Percentiles rank a stretch among this genome's conserved stretches.
These are phyloP conservation scores for Aphelinus atriplicis DNA, from an alignment of 1,140 invertebrate species.

Conservation along the genomic window DNA sequence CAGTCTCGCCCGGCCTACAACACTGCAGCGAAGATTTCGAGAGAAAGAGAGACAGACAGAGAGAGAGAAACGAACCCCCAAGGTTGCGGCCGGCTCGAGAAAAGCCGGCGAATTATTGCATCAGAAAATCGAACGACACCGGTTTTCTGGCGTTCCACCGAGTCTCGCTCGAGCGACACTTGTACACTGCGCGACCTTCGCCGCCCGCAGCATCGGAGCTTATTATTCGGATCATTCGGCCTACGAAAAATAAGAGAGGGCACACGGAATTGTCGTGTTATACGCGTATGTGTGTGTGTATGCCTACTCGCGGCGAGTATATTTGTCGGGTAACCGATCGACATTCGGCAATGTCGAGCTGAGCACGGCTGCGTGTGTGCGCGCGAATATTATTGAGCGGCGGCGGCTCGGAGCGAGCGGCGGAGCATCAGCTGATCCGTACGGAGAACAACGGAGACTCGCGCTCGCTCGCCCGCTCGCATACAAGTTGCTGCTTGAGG, in stretches of 20 bases:
- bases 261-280: too few relatives aligned
- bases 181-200: too few relatives aligned
- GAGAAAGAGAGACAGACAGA: background rate
- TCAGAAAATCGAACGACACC: constrained; percentile 7
- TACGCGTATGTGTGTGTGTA: too few relatives aligned
- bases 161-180: background rate
- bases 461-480: background rate
- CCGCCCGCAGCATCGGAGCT: too few relatives aligned
- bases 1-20: background rate
- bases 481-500: background rate
- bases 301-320: too few relatives aligned
- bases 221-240: too few relatives aligned
- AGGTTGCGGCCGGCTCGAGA: background rate
- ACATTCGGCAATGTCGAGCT: too few relatives aligned
- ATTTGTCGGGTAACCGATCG: too few relatives aligned
- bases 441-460: constrained; percentile 7
- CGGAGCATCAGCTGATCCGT: constrained; percentile 20
- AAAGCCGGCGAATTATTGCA: constrained; percentile 15
- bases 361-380: too few relatives aligned
- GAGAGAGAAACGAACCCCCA: background rate
- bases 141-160: background rate
- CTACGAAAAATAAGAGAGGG: too few relatives aligned
- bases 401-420: too few relatives aligned
- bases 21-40: background rate
- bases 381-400: background rate